phyloP scores from a whole-genome alignment of 2,113 vertebrate genomes.

The Corydoras maculifer region DNA sequence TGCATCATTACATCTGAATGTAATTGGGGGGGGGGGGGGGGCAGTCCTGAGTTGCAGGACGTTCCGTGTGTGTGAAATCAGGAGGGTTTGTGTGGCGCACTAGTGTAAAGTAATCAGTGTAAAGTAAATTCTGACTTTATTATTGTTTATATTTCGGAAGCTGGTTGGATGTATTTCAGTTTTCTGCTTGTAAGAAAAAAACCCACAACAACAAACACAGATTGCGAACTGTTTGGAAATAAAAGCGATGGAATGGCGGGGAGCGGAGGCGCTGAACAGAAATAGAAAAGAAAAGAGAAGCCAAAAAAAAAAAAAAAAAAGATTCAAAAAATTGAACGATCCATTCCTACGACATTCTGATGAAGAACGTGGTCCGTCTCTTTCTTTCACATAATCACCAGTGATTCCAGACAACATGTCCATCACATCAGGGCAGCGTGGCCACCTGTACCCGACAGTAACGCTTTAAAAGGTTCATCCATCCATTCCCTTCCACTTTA shows the following conservation, averaged over 20 bases:
- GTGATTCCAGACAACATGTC: neutral
- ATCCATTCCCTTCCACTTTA: no score
- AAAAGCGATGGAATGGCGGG: slow-evolving; percentile 87
- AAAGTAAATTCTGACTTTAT: slow-evolving; percentile 93
- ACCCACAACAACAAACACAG: slow-evolving; percentile 46
- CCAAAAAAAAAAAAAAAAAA: neutral
- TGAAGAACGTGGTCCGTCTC: slow-evolving; percentile 70
- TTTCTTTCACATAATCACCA: slow-evolving; percentile 3
- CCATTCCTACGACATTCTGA: slow-evolving; percentile 77
- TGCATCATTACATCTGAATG: no score
- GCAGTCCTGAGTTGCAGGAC: no score
- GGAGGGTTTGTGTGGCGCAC: slow-evolving; percentile 79
- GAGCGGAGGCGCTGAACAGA: slow-evolving; percentile 30
- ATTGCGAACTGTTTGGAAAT: slow-evolving; percentile 99
- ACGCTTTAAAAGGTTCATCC: no score
- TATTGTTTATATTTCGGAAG: slow-evolving; percentile 98
- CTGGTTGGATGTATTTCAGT: slow-evolving; percentile 98
- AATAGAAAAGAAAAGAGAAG: slow-evolving; percentile 2
- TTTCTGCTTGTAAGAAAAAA: slow-evolving; percentile 80
- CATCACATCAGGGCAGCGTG: no score
- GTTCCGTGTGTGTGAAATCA: slow-evolving; percentile 10
- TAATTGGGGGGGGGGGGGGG: no score
- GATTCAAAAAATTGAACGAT: slow-evolving; percentile 48
- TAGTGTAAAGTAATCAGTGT: slow-evolving; percentile 74
- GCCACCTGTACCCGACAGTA: no score